Evolutionary conservation across 2,113 vertebrate species (phyloP), one percentile per base, ranked within the genome.

Genomic region (Puma concolor): DNA sequence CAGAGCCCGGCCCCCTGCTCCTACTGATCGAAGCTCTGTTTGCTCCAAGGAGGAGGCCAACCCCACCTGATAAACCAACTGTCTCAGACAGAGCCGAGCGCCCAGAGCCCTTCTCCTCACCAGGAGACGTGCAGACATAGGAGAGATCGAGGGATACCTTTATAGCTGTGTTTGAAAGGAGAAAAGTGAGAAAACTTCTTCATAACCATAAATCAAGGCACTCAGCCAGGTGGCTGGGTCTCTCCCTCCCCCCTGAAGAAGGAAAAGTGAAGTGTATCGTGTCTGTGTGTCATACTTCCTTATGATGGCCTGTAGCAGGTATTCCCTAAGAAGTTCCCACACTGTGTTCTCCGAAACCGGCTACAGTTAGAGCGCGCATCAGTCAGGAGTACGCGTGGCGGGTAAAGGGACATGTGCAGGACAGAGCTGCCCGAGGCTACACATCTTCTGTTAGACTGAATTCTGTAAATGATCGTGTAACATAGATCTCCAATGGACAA

Each of bases 11-110:
- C 88, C 94, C 23, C 85, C 36, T 0, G 9, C 27, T 15, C 25
- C 52, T 2, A 0, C 33, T 52, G 67, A 66, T 17, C 50, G 41
- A 89, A 95, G 54, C 11, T 1, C 0, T 60, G 21, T 23, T 69
- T 60, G 23, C 31, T 76, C 94, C 84, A 60, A 72, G 13, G 0
- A 19, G 92, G 54, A 93, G 54, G 16, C 31, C 23, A 0, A 44
- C 21, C 25, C 2, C 0, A 67, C 25, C 25, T 2, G 64, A 41
- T 41, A 3, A 74, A 31, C 0, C 0, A 0, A 11, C 23, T 12
- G 25, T 57, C 79, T 76, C 15, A 14, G 36, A 9, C 12, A 0
- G 0, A 0, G 66, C 82, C 14, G 52, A 67, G 74, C 2, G 0
- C 4, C 6, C 8, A 16, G 10, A 71, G 36, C 41, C 29, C 60